Conservation (phyloP, 2,888 invertebrate species). For the Hipparchia sbordonii region DNA sequence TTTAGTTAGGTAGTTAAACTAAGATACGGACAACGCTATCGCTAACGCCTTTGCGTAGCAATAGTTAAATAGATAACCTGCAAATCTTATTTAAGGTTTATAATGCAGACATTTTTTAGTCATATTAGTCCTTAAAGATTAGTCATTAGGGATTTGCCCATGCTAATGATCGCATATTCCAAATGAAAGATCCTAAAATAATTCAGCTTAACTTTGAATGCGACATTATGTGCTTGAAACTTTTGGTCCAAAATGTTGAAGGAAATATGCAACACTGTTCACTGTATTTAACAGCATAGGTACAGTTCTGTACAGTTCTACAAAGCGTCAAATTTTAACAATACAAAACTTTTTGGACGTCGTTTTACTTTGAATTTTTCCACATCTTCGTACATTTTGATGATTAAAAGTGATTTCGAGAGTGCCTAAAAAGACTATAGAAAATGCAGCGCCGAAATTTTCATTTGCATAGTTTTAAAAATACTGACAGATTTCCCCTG, state of each 20-base stretch:
- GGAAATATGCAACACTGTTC: neutral
- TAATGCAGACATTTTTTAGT: no score
- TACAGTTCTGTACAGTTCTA: neutral
- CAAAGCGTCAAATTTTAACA: neutral
- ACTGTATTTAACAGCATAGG: neutral
- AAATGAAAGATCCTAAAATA: no score
- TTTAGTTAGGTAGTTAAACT: no score
- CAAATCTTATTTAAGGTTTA: no score
- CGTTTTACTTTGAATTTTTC: constrained; percentile 23
- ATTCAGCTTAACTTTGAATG: no score
- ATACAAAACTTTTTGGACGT: constrained; percentile 16
- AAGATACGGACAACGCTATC: no score
- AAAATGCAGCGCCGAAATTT: constrained; percentile 36
- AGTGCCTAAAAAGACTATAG: constrained; percentile 35
- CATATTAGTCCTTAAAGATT: no score
- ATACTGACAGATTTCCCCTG: constrained; percentile 45
- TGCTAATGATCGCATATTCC: no score
- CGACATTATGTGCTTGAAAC: no score
- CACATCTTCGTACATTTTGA: constrained; percentile 33
- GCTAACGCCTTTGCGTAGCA: no score
- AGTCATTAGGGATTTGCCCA: no score
- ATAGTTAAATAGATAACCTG: no score
- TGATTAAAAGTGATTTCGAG: constrained; percentile 39
- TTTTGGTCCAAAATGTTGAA: neutral
- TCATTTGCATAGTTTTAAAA: constrained; percentile 35